A percentile compares a stretch with the other conserved stretches of the same genome.
phyloP scores from a whole-genome alignment of 2,113 vertebrate species.

The Opisthocomus hoazin region DNA sequence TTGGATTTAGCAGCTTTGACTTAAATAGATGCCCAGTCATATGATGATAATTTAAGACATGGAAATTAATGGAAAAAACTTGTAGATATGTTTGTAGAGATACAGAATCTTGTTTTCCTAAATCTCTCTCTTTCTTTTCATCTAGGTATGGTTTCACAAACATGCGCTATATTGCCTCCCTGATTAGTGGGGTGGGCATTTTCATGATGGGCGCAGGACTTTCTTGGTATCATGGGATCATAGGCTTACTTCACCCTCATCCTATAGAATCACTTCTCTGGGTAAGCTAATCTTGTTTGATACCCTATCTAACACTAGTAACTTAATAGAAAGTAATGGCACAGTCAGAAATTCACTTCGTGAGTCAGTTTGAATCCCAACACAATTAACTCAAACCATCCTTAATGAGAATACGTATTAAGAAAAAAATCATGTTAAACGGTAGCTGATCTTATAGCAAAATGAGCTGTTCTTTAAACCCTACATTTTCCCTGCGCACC shows the following conservation, averaged over 20 bases:
- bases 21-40: neutral
- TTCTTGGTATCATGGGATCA: slow-evolving; percentile 97
- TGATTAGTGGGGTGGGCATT: slow-evolving; percentile 97
- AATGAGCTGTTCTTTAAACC: neutral
- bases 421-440: neutral
- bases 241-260: slow-evolving; percentile 91
- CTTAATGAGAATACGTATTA: neutral
- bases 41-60: neutral
- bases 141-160: slow-evolving; percentile 96
- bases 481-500: neutral
- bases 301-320: neutral
- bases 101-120: neutral
- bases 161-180: slow-evolving; percentile 97
- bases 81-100: neutral
- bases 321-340: neutral
- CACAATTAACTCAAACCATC: neutral
- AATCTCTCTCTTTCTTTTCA: neutral
- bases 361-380: neutral
- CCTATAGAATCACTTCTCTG: slow-evolving; percentile 93
- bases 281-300: slow-evolving; percentile 73
- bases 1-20: neutral
- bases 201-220: slow-evolving; percentile 99
- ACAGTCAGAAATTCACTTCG: neutral
- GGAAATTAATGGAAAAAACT: neutral
- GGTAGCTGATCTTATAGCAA: neutral